Conservation (phyloP, 2,797 vertebrate species). For the Gymnodraco acuticeps region DNA sequence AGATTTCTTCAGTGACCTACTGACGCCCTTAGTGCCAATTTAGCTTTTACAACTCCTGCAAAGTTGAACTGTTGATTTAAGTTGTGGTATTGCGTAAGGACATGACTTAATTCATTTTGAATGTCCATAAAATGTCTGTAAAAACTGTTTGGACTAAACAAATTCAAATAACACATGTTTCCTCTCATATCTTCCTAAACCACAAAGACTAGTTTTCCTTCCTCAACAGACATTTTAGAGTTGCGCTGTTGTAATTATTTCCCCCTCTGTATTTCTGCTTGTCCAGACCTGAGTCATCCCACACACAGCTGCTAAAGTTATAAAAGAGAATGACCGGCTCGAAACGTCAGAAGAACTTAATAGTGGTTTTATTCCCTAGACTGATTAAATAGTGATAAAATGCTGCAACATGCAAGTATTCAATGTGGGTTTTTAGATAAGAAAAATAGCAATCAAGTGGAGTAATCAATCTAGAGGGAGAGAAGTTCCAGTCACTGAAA, state of each 20-base stretch:
- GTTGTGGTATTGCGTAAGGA: neutral
- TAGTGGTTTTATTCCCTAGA: neutral
- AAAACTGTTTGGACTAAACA: neutral
- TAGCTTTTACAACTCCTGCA: neutral
- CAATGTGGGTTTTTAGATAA: constrained; percentile 7
- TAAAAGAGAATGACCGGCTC: constrained; percentile 26
- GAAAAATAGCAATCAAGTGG: constrained; percentile 29
- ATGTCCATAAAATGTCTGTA: neutral
- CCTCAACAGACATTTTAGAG: constrained; percentile 4
- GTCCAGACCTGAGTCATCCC: constrained; percentile 45
- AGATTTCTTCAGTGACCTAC: too few species aligned
- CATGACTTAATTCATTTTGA: neutral
- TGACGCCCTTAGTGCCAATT: too few species aligned
- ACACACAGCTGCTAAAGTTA: constrained; percentile 60
- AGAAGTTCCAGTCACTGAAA: constrained; percentile 40
- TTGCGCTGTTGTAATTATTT: constrained; percentile 40
- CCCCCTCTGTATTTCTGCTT: constrained; percentile 20
- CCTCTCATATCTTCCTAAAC: neutral
- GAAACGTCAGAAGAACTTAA: constrained; percentile 11
- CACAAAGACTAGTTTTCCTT: constrained; percentile 7
- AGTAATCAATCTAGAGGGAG: constrained; percentile 29
- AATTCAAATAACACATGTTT: constrained; percentile 1
- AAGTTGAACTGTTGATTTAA: neutral
- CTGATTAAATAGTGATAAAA: neutral
- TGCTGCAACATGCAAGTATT: neutral